phyloP scores from a whole-genome alignment of 2,888 invertebrate genomes.

The Arctia plantaginis region DNA sequence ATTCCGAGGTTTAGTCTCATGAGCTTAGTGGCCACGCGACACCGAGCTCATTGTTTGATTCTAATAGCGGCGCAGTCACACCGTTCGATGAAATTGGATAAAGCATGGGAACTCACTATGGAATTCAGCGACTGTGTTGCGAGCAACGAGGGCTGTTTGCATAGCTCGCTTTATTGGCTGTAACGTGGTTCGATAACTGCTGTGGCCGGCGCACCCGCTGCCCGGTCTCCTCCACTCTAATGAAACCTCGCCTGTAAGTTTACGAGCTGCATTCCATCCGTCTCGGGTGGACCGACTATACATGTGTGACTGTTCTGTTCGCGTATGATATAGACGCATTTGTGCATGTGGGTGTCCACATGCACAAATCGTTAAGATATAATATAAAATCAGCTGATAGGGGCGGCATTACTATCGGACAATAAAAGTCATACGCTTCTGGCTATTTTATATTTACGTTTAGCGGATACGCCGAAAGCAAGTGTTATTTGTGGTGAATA shows the following conservation, averaged over 20 bases:
- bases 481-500: constrained; percentile 76
- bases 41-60: constrained; percentile 79
- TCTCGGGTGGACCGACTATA: constrained; percentile 50
- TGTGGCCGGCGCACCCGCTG: constrained; percentile 55
- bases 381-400: constrained; percentile 59
- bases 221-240: constrained; percentile 65
- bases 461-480: constrained; percentile 38
- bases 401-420: constrained; percentile 35
- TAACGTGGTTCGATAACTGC: constrained; percentile 75
- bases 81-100: constrained; percentile 84
- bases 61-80: constrained; percentile 74
- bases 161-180: constrained; percentile 84
- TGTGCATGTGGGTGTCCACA: no score
- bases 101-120: constrained; percentile 82
- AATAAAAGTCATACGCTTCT: constrained; percentile 28
- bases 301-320: constrained; percentile 51
- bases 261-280: constrained; percentile 70
- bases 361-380: constrained; percentile 22
- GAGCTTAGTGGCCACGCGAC: constrained; percentile 73
- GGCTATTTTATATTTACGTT: constrained; percentile 22
- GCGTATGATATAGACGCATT: constrained; percentile 20
- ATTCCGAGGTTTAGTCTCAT: constrained; percentile 71
- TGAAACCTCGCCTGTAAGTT: constrained; percentile 69
- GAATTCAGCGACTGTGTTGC: constrained; percentile 77
- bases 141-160: constrained; percentile 75